Percentiles rank a stretch among this genome's conserved stretches.
These are phyloP conservation scores for Manis crassicaudata DNA, from an alignment of 2,797 vertebrate genomes.

Conservation along the genomic window DNA sequence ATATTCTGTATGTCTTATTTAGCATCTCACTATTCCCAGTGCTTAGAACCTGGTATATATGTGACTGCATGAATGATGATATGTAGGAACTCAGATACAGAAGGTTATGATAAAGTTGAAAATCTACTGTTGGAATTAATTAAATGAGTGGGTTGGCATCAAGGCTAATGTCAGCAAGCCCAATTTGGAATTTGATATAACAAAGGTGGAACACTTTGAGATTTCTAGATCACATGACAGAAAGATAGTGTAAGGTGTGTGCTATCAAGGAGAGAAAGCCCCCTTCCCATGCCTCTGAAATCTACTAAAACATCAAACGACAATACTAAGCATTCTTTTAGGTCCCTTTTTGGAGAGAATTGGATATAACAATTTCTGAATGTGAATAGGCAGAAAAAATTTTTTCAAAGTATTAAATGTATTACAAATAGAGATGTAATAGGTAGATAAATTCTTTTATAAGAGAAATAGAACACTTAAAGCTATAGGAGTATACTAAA, in stretches of 20 bases:
- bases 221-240: background rate
- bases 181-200: background rate
- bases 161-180: background rate
- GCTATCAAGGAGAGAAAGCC: background rate
- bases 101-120: background rate
- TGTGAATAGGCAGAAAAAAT: background rate
- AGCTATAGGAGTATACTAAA: background rate
- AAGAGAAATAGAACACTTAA: conserved; percentile 5
- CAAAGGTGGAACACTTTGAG: background rate
- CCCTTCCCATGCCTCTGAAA: fast-evolving
- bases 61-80: background rate
- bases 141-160: background rate
- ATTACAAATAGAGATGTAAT: background rate
- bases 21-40: background rate
- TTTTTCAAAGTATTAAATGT: background rate
- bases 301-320: background rate
- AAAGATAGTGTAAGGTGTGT: background rate
- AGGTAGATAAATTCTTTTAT: background rate
- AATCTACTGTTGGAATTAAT: background rate
- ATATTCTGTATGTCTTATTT: background rate
- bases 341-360: background rate
- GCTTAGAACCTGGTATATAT: background rate
- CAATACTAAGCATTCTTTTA: background rate
- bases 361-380: background rate
- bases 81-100: background rate